Evolutionary conservation across 2,113 vertebrate genomes (phyloP), one percentile per base, ranked within the genome.

Genomic region (Catagonus wagneri): DNA sequence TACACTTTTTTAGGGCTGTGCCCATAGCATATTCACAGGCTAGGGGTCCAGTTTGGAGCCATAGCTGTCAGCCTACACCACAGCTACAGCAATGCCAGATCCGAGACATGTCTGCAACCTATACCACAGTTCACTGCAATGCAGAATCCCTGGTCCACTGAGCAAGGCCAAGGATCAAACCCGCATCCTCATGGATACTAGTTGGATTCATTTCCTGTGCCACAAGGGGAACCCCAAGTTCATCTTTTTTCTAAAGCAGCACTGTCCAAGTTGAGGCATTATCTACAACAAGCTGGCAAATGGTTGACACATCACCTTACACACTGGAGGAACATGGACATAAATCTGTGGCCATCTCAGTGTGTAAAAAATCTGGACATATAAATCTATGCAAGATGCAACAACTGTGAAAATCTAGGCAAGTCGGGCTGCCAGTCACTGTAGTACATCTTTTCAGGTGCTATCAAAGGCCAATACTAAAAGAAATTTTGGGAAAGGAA

Each of bases 401-500:
- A 93, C 36, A 32, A 63, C 23, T 75, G 50, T 80, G 16, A 87
- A 65, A 72, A 76, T 81, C 69, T 68, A 13, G n/a, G 66, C 14
- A 83, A 74, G 8, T 75, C 65, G 50, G 16, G 13, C 58, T 65
- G 12, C n/a, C 39, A 69, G 63, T 83, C 14, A 68, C 0, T 20
- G 29, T 6, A 56, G 22, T 94, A 34, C 10, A 58, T 74, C 60
- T 74, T 89, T 90, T 76, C 25, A 83, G 2, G 4, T 4, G 50
- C 17, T 68, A 66, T 52, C 80, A 90, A 93, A 96, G 36, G 39
- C 19, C 63, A 89, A 68, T 52, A 60, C 23, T 81, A 23, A n/a
- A 75, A 71, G 39, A 87, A 78, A 5, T 60, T 50, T 89, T 92
- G 80, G 22, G 27, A 80, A 39, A 78, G 16, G 23, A 88, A 96